phyloP scores from a whole-genome alignment of 2,113 vertebrate genomes.

The Micronycteris hirsuta region DNA sequence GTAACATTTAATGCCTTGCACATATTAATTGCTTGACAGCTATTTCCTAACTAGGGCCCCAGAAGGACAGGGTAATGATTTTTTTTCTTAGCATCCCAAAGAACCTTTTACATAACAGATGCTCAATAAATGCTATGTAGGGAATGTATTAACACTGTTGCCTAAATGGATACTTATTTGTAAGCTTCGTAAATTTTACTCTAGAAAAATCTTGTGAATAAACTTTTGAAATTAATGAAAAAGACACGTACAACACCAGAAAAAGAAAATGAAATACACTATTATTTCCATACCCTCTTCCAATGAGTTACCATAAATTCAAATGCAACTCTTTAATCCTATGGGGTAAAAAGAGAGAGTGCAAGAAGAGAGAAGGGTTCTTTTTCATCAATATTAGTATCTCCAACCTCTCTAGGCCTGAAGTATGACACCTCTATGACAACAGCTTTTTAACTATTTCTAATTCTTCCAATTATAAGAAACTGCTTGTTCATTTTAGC shows the following conservation, averaged over 20 bases:
- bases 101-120: not conserved
- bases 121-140: not conserved
- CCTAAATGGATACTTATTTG: not conserved
- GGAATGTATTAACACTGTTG: not conserved
- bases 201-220: not conserved
- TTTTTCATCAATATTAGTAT: not conserved
- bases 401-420: not conserved
- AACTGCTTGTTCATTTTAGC: not conserved
- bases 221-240: not conserved
- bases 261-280: not conserved
- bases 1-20: not conserved
- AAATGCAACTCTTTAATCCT: not conserved
- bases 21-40: not conserved
- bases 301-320: not conserved
- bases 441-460: not conserved
- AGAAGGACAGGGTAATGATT: not conserved
- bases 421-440: not conserved
- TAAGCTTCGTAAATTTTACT: not conserved
- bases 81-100: not conserved
- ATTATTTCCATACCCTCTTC: not conserved
- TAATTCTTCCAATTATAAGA: constrained; percentile 20
- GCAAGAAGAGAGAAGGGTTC: not conserved
- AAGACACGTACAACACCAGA: not conserved
- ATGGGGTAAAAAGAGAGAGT: not conserved
- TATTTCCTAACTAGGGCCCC: not conserved